Conservation (phyloP, 2,888 invertebrate species). For the Eulithis prunata region DNA sequence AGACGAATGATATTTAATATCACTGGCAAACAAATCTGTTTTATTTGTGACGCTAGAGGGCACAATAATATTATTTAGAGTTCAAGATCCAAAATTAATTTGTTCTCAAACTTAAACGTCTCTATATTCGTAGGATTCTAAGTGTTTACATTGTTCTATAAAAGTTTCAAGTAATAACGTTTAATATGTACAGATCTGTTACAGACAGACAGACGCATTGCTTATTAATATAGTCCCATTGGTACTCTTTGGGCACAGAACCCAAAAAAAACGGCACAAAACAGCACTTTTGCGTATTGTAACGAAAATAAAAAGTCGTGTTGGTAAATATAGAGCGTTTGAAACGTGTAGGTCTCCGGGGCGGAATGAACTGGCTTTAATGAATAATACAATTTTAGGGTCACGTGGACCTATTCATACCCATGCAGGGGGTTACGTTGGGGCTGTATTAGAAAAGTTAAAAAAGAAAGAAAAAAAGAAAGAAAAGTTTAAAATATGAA, state of each 20-base stretch:
- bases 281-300: slow-evolving; percentile 28
- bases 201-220: no score
- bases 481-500: neutral
- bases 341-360: slow-evolving; percentile 12
- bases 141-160: no score
- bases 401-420: slow-evolving; percentile 10
- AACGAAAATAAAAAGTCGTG: slow-evolving; percentile 29
- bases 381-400: slow-evolving; percentile 31
- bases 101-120: no score
- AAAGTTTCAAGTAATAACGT: no score
- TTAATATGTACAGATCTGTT: no score
- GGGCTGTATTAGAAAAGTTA: neutral
- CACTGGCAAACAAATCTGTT: no score
- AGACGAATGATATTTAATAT: no score
- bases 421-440: neutral
- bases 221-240: neutral
- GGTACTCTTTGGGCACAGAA: neutral
- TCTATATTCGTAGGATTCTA: no score
- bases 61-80: no score
- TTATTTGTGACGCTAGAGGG: no score
- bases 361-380: slow-evolving; percentile 26
- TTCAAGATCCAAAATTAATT: no score
- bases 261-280: slow-evolving; percentile 8
- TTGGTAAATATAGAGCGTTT: slow-evolving; percentile 16
- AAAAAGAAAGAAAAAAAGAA: no score